A percentile compares a stretch with the other conserved stretches of the same genome.
Conservation (phyloP, 92 coral and sea anemone genomes). For the Hydrozoanthus gracilis region DNA sequence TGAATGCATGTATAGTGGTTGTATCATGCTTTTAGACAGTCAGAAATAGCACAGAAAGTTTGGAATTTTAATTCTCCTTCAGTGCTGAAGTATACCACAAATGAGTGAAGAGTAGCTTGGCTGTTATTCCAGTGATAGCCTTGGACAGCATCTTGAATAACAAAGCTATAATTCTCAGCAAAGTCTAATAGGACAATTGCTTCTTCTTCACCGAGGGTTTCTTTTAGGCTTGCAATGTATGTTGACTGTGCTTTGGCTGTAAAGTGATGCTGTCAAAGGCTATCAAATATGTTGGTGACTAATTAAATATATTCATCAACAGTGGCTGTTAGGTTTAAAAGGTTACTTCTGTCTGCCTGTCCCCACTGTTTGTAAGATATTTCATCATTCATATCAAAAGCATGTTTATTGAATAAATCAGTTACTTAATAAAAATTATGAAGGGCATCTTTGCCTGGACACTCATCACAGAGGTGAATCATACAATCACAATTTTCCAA, state of each 20-base stretch:
- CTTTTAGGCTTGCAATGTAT: neutral
- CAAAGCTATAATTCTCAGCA: slow-evolving; percentile 40
- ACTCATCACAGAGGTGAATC: neutral
- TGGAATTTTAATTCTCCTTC: neutral
- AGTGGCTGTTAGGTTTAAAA: neutral
- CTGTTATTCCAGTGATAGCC: slow-evolving; percentile 18
- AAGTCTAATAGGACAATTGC: slow-evolving; percentile 34
- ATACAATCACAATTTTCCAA: neutral
- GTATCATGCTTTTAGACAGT: slow-evolving; percentile 51
- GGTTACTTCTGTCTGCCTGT: slow-evolving; percentile 2
- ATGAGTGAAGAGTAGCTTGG: neutral
- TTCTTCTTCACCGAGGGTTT: neutral
- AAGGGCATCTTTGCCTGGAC: neutral
- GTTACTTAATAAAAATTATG: neutral
- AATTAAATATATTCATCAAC: neutral
- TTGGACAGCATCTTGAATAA: slow-evolving; percentile 41
- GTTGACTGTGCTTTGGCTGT: slow-evolving; percentile 9
- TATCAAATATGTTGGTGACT: neutral
- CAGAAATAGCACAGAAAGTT: neutral
- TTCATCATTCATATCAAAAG: slow-evolving; percentile 27
- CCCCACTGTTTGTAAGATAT: slow-evolving; percentile 40
- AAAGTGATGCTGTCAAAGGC: slow-evolving; percentile 6
- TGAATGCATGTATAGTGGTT: slow-evolving; percentile 47
- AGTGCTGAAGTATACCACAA: slow-evolving; percentile 4
- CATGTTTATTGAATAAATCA: neutral